Conservation (phyloP, 2,888 invertebrate genomes). For the Drosophila testacea region DNA sequence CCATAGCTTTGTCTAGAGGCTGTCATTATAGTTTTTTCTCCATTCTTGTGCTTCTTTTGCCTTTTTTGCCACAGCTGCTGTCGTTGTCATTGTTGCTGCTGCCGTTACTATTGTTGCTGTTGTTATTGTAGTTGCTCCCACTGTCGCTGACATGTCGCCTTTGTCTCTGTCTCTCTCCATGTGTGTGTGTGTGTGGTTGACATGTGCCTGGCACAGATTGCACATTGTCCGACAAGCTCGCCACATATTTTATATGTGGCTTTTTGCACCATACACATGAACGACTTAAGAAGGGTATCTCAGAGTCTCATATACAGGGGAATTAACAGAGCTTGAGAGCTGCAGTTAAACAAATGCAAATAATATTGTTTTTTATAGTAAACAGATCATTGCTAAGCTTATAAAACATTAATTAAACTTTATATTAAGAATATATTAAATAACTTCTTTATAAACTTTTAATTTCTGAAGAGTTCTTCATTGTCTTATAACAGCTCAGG, state of each 20-base stretch:
- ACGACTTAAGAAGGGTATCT: slow-evolving; percentile 13
- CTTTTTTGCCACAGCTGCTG: slow-evolving; percentile 43
- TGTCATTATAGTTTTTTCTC: slow-evolving; percentile 64
- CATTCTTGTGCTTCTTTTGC: slow-evolving; percentile 34
- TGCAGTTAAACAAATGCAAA: neutral
- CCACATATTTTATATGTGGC: slow-evolving; percentile 54
- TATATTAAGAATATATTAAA: too few species aligned
- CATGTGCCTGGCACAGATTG: slow-evolving; percentile 78
- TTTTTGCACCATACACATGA: slow-evolving; percentile 24
- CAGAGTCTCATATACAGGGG: neutral
- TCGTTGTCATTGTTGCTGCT: slow-evolving; percentile 28
- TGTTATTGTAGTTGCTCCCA: slow-evolving; percentile 29
- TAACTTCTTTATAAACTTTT: too few species aligned
- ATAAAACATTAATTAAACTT: too few species aligned
- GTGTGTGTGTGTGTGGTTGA: slow-evolving; percentile 47
- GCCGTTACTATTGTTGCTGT: slow-evolving; percentile 17
- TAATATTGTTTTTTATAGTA: too few species aligned
- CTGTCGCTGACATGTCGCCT: slow-evolving; percentile 53
- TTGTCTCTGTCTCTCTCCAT: slow-evolving; percentile 35
- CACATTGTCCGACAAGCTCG: slow-evolving; percentile 68
- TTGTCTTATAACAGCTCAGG: too few species aligned
- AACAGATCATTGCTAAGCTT: too few species aligned
- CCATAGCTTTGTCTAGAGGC: slow-evolving; percentile 60
- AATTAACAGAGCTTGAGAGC: neutral
- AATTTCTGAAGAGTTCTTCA: too few species aligned